These are phyloP conservation scores for Chlorocebus sabaeus DNA, from an alignment of 2,113 vertebrate species.

Conservation along the genomic window DNA sequence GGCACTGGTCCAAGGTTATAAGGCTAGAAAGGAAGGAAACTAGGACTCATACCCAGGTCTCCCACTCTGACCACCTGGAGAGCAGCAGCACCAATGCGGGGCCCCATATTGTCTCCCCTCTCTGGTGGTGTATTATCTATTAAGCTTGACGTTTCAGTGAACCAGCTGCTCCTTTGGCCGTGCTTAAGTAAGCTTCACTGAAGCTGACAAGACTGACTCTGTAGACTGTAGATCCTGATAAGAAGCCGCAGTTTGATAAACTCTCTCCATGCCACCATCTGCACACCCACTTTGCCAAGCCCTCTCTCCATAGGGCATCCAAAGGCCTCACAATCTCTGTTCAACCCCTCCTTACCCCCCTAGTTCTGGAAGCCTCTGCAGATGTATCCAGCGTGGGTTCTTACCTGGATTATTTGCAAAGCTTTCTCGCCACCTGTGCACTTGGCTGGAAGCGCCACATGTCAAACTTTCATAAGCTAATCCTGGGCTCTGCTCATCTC, in stretches of 20 bases:
- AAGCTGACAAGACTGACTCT: not conserved
- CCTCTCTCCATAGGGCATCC: not conserved
- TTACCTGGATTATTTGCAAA: not conserved
- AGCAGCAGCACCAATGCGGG: not conserved
- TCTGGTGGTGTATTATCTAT: not conserved
- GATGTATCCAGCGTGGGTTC: not conserved
- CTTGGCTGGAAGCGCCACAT: rapidly evolving
- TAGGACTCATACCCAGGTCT: not conserved
- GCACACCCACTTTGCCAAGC: not conserved
- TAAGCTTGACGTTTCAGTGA: too few relatives aligned
- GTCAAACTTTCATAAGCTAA: not conserved
- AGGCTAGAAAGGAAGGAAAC: not conserved
- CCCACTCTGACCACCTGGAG: not conserved
- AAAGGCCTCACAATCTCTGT: not conserved
- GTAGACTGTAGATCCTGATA: not conserved
- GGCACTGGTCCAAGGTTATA: not conserved
- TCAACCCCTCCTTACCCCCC: not conserved
- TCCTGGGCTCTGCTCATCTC: not conserved
- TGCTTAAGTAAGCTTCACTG: too few relatives aligned
- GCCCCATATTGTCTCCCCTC: not conserved
- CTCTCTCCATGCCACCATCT: not conserved
- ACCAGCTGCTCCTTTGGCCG: too few relatives aligned
- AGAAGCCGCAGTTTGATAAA: not conserved
- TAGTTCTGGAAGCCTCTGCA: not conserved
- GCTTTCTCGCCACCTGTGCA: not conserved